Evolutionary conservation across 2,113 vertebrate genomes (phyloP).

Genomic region (Scortum barcoo): DNA sequence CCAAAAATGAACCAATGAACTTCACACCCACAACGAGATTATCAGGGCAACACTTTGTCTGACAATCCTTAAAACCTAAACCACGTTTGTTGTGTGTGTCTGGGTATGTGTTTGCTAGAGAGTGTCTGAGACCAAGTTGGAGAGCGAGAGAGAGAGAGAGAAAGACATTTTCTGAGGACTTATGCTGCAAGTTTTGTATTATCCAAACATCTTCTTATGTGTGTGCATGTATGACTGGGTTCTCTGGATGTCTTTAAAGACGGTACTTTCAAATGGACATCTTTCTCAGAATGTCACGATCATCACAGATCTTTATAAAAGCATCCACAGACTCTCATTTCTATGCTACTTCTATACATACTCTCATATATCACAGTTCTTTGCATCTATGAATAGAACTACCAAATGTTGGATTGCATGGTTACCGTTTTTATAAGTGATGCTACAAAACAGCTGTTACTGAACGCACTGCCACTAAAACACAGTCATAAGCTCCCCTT

Average conservation of each 20-base stretch:
- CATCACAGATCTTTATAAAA: conserved; percentile 24
- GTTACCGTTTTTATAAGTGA: conserved; percentile 63
- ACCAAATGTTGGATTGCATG: conserved; percentile 63
- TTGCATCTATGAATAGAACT: conserved; percentile 59
- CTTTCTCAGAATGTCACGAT: conserved; percentile 60
- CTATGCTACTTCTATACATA: conserved; percentile 26
- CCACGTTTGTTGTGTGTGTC: conserved; percentile 33
- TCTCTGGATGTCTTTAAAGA: conserved; percentile 37
- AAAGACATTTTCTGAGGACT: conserved; percentile 27
- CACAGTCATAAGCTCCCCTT: conserved; percentile 30
- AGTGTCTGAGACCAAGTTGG: conserved; percentile 1
- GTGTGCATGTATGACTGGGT: conserved; percentile 41
- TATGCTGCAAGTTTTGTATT: conserved; percentile 64
- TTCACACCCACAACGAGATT: conserved; percentile 50
- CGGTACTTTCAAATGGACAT: conserved; percentile 60
- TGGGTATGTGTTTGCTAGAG: conserved; percentile 1
- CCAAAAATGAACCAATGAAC: conserved; percentile 58
- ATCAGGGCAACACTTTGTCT: conserved; percentile 65
- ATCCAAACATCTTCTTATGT: conserved; percentile 17
- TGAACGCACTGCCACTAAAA: conserved; percentile 74
- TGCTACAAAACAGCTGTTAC: conserved; percentile 68
- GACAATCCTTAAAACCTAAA: conserved; percentile 70
- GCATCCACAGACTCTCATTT: conserved; percentile 27
- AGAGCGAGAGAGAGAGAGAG: too few species aligned
- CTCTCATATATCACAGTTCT: conserved; percentile 33